Base-by-base conservation (phyloP, 2,888 invertebrate species). In the Spilarctia lutea region DNA sequence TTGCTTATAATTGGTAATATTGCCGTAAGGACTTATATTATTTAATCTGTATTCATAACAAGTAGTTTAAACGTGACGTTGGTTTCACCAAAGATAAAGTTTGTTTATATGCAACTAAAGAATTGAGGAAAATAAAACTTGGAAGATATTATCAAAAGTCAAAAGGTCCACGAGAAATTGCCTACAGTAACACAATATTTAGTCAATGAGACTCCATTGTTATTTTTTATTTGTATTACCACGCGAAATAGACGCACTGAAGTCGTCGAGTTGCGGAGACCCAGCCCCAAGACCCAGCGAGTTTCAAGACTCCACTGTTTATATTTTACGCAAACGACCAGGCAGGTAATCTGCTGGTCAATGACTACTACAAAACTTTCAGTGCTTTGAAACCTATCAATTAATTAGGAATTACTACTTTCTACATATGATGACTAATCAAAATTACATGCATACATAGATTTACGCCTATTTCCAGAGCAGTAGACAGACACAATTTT, bases 1-100 rank as follows among this genome's bases (percentile, higher is more conserved):
- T 30, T 63, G 63, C 16, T 16, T 63, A 30, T 63, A 30, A 63
- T 63, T 63, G 63, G 63, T 16, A 30, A 30, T 30, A 18, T 30
- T 63, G 30, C 10, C 30, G 16, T 30, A 63, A 30, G 7, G 30
- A 63, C 18, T 18, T 30, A 63, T 18, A 30, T 30, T 8, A 4
- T 63, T 63, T 63, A 16, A 63, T 63, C 63, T 63, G 30, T 30
- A 63, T 63, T 63, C 63, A 27, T 63, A 63, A 16, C 63, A 30
- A 63, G 30, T 30, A 63, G 27, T 18, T 18, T 30, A 30, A 63
- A 63, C 18, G 18, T 63, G 30, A 30, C 16, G 18, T 30, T 30
- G 27, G 16, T 27, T 18, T 30, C 13, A 30, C 30, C 2, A 63
- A 63, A 63, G 30, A 63, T 30, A 27, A 63, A 4, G 16, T 30